Evolutionary conservation across 64 coral and sea anemone genomes (phyloP), one percentile per base, ranked within the genome.

Genomic region (Montipora foliosa): DNA sequence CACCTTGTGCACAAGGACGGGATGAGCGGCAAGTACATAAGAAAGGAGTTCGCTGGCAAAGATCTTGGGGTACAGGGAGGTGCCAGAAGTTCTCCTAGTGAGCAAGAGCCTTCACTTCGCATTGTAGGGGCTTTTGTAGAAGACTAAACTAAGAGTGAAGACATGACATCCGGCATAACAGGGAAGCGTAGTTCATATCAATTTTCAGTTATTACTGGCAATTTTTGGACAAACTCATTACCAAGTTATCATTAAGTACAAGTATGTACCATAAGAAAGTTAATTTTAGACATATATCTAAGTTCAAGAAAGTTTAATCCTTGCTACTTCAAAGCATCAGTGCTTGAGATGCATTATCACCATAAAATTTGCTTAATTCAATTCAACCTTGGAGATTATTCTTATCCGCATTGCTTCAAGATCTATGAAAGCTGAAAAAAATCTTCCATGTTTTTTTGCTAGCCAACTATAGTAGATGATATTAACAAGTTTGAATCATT

Each of bases 1-100:
- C 79, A 81, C 49, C 79, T 81, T 81, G 79, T 81, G 79, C 3
- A 58, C 50, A 81, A 81, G 79, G 79, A 81, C 79, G 79, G 79
- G 79, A 81, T 29, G 19, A 81, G 2, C 49, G 79, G 79, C 50
- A 81, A 81, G n/a, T 57, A 81, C 79, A 55, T 19, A 58, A 81
- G 49, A 81, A 16, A 29, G 52, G 3, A 13, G 50, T 6, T 81
- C 79, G 2, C 79, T 81, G 79, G 79, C 49, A 81, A 81, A 81
- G 79, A 57, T 81, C 79, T 81, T 81, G 0, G 25, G 16, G 49
- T 17, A 81, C 51, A 0, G 49, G 79, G 6, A 81, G 79, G 3
- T 57, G 52, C 48, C 79, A 58, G 25, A 81, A 81, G 79, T 81
- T 49, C 48, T 81, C 51, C 49, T 60, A 8, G 78, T 80, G 12